These are phyloP conservation scores for Nycteola revayana DNA, from an alignment of 2,888 invertebrate genomes.

Conservation along the genomic window DNA sequence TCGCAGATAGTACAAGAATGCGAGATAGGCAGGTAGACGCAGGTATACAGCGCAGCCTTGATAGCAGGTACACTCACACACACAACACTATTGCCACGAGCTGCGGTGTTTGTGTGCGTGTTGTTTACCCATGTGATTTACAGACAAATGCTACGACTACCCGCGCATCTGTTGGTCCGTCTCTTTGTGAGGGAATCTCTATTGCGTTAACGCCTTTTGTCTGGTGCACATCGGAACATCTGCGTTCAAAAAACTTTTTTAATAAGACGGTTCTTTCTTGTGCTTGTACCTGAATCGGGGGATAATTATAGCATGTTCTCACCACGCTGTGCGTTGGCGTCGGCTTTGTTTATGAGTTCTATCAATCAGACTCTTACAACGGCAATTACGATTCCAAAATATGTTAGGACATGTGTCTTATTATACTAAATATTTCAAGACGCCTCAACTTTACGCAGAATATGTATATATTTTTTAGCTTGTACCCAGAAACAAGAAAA, in stretches of 20 bases:
- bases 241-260: constrained; percentile 58
- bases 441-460: no score
- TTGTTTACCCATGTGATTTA: constrained; percentile 75
- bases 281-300: constrained; percentile 43
- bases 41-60: constrained; percentile 55
- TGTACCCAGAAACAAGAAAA: no score
- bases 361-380: constrained; percentile 31
- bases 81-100: constrained; percentile 25
- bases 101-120: constrained; percentile 43
- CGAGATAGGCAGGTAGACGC: constrained; percentile 66
- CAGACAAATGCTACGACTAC: constrained; percentile 68
- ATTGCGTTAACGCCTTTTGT: constrained; percentile 71
- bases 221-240: constrained; percentile 49
- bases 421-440: no score
- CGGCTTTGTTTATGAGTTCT: constrained; percentile 49
- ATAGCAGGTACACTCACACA: constrained; percentile 44
- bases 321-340: constrained; percentile 40
- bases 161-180: constrained; percentile 68
- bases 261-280: constrained; percentile 27
- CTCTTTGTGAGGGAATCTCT: constrained; percentile 61
- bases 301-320: constrained; percentile 47
- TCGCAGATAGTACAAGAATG: constrained; percentile 72
- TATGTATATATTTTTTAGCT: no score
- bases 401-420: no score
- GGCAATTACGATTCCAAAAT: constrained; percentile 21